Conservation (phyloP, 2,797 vertebrate genomes). For the Myripristis murdjan region DNA sequence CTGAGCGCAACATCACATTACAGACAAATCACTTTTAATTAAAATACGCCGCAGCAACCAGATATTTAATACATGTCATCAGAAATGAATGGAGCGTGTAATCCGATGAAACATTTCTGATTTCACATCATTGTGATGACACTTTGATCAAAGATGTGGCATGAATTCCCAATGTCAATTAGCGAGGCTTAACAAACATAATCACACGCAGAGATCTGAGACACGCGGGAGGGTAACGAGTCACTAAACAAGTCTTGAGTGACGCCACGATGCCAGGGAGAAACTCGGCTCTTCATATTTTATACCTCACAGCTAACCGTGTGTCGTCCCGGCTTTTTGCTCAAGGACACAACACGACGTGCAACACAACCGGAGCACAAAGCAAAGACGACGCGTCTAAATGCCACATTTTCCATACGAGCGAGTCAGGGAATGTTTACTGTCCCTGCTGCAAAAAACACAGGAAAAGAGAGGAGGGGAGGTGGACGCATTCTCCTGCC, state of each 20-base stretch:
- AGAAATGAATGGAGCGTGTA: slow-evolving; percentile 13
- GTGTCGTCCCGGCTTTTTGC: slow-evolving; percentile 14
- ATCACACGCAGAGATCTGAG: slow-evolving; percentile 5
- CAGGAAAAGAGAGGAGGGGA: slow-evolving; percentile 7
- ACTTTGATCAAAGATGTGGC: slow-evolving; percentile 29
- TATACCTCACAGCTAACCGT: slow-evolving; percentile 11
- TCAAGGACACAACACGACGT: slow-evolving; percentile 47
- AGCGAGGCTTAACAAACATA: slow-evolving; percentile 24
- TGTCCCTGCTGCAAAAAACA: slow-evolving; percentile 27
- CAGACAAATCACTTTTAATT: slow-evolving; percentile 19
- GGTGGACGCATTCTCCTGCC: slow-evolving; percentile 16
- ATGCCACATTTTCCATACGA: slow-evolving; percentile 65
- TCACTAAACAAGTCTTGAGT: slow-evolving; percentile 20
- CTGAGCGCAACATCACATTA: not conserved
- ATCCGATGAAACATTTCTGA: slow-evolving; percentile 18
- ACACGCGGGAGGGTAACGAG: not conserved
- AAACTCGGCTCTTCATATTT: slow-evolving; percentile 21
- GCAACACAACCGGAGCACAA: slow-evolving; percentile 17
- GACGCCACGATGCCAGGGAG: slow-evolving; percentile 6
- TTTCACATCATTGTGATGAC: slow-evolving; percentile 30
- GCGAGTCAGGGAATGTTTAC: slow-evolving; percentile 46
- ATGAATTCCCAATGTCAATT: slow-evolving; percentile 24
- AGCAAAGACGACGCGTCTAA: slow-evolving; percentile 45
- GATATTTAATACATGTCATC: slow-evolving; percentile 25
- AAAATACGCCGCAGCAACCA: slow-evolving; percentile 17